Base-by-base conservation (phyloP, 1,140 invertebrate species). In the Vollenhovia emeryi region DNA sequence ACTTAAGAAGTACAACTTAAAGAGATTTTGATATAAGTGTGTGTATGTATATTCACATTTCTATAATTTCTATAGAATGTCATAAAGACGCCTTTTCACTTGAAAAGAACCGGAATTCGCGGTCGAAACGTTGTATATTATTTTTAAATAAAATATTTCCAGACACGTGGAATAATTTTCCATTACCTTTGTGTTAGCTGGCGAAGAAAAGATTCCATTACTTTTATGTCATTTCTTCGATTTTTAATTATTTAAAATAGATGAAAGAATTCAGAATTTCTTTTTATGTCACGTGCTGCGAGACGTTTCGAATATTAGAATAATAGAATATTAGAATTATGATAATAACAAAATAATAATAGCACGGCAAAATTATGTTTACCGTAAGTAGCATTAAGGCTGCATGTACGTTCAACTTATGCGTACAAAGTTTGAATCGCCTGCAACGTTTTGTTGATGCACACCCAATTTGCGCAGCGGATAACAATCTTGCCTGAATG, bases 401-500 rank as follows among this genome's bases (percentile, higher is more conserved):
- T 43, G 40, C 24, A 43, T 76, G 24, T 43, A 27, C 24, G 57
- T 43, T 43, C 71, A 57, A 57, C 15, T 59, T 4, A 9, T 3
- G 13, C 6, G 36, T 8, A 40, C 36, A 8, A 40, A 75, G 55
- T 52, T 75, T 33, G 71, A 36, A 74, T 74, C n/a, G 50, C 50
- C 33, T 36, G 36, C 15, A 76, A 60, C 36, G 5, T 18, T 76
- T 76, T 75, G 73, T 75, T 76, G 40, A 76, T 60, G 18, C 57
- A 74, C 43, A 78, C 64, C n/a, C n/a, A 88, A 76, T 62, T 88
- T 45, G 73, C 85, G 30, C 62, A 80, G 74, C 11, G 64, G 85
- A 88, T 86, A 88, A 87, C 71, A 87, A 87, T 88, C 87, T 87
- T 78, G 69, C 74, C 21, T 45, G 71, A 84, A 66, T 33, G 71